These are phyloP conservation scores for Atrichornis clamosus DNA, from an alignment of 2,113 vertebrate genomes.

Conservation along the genomic window DNA sequence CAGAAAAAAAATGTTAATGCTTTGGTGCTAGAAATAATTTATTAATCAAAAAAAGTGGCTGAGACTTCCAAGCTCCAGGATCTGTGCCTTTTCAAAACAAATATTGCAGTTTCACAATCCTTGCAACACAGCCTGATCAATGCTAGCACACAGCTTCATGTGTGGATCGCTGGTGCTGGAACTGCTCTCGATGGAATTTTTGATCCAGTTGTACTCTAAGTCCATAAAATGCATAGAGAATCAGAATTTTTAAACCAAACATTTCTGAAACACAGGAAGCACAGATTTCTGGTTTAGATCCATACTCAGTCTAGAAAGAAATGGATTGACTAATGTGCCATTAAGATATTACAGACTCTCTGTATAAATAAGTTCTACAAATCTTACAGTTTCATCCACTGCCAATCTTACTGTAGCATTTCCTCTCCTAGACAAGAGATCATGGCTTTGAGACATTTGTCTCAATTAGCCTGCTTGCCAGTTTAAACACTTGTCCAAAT, in stretches of 20 bases:
- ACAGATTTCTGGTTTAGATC: background rate
- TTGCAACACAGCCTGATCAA: constrained; percentile 32
- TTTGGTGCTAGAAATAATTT: background rate
- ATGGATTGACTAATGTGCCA: background rate
- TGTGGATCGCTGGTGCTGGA: background rate
- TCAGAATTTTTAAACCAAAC: background rate
- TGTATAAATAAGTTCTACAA: background rate
- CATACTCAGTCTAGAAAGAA: background rate
- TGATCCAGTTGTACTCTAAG: background rate
- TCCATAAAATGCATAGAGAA: background rate
- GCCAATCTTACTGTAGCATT: background rate
- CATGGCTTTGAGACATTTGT: background rate
- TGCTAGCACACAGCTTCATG: background rate
- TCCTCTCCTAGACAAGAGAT: background rate
- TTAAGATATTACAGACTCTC: background rate
- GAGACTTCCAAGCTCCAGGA: background rate
- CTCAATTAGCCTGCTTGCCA: background rate
- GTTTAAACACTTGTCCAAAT: background rate
- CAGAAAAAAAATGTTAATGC: background rate
- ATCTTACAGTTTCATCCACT: background rate
- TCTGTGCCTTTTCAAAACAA: constrained; percentile 4
- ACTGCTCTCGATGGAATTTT: background rate
- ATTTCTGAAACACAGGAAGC: background rate
- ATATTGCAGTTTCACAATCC: constrained; percentile 34
- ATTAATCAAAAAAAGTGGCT: background rate